Percentiles rank a stretch among this genome's conserved stretches.
Evolutionary conservation across 2,113 vertebrate genomes (phyloP).

Genomic region (Paracanthobrama guichenoti): DNA sequence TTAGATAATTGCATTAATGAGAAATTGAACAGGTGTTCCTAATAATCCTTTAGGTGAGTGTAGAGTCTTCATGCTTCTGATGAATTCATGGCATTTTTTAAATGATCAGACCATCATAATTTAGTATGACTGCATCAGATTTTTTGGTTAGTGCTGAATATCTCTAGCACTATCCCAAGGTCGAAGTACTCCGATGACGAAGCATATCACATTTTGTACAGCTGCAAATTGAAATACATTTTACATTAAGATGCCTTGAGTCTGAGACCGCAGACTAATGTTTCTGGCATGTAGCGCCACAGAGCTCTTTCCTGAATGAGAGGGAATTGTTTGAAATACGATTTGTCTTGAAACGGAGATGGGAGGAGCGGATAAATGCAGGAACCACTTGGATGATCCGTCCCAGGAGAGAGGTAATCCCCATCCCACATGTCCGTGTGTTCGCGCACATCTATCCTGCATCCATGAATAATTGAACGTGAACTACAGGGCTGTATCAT

Average conservation of each 20-base stretch:
- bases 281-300: constrained; percentile 8
- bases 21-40: too few relatives aligned
- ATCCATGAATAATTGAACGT: constrained; percentile 65
- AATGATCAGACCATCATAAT: background rate
- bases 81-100: background rate
- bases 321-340: constrained; percentile 20
- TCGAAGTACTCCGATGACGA: background rate
- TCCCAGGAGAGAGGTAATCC: constrained; percentile 26
- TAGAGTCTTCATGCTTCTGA: background rate
- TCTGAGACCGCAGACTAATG: background rate
- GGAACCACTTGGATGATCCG: constrained; percentile 2
- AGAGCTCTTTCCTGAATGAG: constrained; percentile 21
- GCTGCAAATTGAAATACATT: background rate
- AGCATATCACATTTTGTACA: constrained; percentile 1
- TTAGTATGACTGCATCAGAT: background rate
- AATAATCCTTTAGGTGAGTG: too few relatives aligned
- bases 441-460: constrained; percentile 58
- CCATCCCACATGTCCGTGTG: constrained; percentile 55
- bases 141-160: too few relatives aligned
- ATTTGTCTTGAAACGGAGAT: constrained; percentile 25
- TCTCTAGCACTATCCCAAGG: background rate
- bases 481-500: background rate
- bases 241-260: background rate
- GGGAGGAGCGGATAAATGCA: background rate
- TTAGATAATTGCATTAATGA: too few relatives aligned